phyloP scores from a whole-genome alignment of 2,797 vertebrate genomes.

The Echiichthys vipera region DNA sequence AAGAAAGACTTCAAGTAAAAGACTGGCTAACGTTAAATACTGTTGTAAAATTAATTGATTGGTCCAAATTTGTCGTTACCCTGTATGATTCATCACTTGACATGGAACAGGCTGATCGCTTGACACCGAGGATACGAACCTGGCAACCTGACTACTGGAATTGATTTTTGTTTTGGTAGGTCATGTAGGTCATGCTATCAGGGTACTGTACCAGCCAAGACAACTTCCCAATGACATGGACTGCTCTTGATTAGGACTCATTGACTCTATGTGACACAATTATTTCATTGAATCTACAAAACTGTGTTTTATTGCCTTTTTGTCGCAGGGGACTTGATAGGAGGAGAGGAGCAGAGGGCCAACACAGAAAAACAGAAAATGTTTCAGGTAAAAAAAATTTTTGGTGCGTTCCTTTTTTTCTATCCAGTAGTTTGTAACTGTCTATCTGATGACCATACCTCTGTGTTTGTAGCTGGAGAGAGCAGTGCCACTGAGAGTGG shows the following conservation, averaged over 20 bases:
- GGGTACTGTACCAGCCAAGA: not conserved
- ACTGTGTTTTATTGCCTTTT: not conserved
- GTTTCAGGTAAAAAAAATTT: conserved; percentile 92
- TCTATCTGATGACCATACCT: not conserved
- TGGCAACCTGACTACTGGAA: too few relatives aligned
- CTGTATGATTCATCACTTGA: too few relatives aligned
- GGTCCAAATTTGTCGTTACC: too few relatives aligned
- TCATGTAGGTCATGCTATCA: too few relatives aligned
- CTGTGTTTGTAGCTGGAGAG: conserved; percentile 88
- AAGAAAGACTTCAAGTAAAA: too few relatives aligned
- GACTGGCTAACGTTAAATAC: too few relatives aligned
- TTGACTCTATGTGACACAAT: not conserved
- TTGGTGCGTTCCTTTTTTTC: not conserved
- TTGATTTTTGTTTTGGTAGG: too few relatives aligned
- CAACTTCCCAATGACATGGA: not conserved
- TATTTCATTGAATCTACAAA: not conserved
- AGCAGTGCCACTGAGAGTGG: conserved; percentile 99
- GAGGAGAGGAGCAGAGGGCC: conserved; percentile 93
- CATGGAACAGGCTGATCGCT: too few relatives aligned
- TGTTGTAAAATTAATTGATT: too few relatives aligned
- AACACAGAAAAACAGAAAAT: conserved; percentile 94
- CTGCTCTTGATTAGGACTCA: too few relatives aligned
- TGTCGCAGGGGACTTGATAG: conserved; percentile 90
- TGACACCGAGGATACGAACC: too few relatives aligned
- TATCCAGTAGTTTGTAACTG: not conserved